Evolutionary conservation across 2,113 vertebrate genomes (phyloP).

Genomic region (Microcebus tavaratra): DNA sequence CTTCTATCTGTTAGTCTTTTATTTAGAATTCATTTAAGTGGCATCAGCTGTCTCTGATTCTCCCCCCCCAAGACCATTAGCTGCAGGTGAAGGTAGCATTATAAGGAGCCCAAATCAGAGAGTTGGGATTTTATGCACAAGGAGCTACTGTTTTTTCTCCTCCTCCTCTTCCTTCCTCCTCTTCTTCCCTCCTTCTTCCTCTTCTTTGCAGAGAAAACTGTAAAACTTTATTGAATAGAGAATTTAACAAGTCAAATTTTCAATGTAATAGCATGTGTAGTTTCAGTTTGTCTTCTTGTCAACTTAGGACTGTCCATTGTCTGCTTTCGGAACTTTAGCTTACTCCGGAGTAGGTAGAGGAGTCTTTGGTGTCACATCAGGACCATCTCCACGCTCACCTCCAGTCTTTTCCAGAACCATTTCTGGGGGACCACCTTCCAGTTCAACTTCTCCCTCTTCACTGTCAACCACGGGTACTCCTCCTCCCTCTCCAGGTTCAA

Average conservation of each 20-base stretch:
- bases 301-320: background rate
- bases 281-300: conserved; percentile 46
- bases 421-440: background rate
- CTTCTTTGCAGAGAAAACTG: background rate
- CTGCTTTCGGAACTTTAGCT: background rate
- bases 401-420: background rate
- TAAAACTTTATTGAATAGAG: conserved; percentile 37
- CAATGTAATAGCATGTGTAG: background rate
- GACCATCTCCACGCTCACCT: background rate
- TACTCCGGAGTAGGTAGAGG: background rate
- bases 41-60: background rate
- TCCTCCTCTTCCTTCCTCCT: too few relatives aligned
- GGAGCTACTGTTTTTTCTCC: background rate
- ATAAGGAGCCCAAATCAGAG: background rate
- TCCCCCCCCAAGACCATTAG: background rate
- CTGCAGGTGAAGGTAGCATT: background rate
- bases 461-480: too few relatives aligned
- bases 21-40: background rate
- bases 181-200: too few relatives aligned
- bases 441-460: background rate
- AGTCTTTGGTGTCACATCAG: background rate
- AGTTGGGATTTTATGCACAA: background rate
- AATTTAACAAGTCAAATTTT: background rate
- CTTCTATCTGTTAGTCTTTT: background rate
- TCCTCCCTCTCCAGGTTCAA: too few relatives aligned